Conservation (phyloP, 1,140 invertebrate species). For the Drosophila nikananu region DNA sequence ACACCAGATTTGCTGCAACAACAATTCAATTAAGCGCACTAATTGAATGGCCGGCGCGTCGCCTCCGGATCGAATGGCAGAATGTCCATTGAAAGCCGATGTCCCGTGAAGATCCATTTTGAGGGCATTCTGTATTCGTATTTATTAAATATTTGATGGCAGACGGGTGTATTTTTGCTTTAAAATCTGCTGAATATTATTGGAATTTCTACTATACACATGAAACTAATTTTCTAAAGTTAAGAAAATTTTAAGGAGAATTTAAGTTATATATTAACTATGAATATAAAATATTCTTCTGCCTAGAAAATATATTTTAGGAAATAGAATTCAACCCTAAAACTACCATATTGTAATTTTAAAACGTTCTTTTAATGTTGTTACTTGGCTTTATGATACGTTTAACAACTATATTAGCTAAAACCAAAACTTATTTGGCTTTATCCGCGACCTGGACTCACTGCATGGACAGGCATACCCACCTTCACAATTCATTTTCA, state of each 20-base stretch:
- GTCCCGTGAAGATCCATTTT: constrained; percentile 37
- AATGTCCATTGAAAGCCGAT: constrained; percentile 29
- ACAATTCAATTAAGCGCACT: constrained; percentile 84
- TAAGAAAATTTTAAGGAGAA: no score
- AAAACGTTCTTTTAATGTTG: not conserved
- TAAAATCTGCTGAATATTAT: constrained; percentile 4
- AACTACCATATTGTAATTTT: not conserved
- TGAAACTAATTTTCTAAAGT: no score
- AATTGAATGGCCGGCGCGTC: constrained; percentile 74
- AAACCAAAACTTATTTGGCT: not conserved
- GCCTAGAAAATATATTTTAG: not conserved
- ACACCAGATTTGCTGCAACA: constrained; percentile 76
- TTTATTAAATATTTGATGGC: constrained; percentile 40
- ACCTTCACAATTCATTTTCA: constrained; percentile 39
- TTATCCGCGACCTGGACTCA: not conserved
- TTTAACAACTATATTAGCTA: not conserved
- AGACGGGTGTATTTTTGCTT: not conserved
- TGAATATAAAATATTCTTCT: not conserved
- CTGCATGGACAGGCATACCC: constrained; percentile 15
- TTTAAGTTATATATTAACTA: not conserved
- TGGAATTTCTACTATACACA: not conserved
- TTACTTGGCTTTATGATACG: not conserved
- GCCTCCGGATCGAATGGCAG: constrained; percentile 47
- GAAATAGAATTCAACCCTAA: not conserved
- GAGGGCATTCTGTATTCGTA: constrained; percentile 8